Base-by-base conservation (phyloP, 2,113 vertebrate species). In the Lepus timidus region DNA sequence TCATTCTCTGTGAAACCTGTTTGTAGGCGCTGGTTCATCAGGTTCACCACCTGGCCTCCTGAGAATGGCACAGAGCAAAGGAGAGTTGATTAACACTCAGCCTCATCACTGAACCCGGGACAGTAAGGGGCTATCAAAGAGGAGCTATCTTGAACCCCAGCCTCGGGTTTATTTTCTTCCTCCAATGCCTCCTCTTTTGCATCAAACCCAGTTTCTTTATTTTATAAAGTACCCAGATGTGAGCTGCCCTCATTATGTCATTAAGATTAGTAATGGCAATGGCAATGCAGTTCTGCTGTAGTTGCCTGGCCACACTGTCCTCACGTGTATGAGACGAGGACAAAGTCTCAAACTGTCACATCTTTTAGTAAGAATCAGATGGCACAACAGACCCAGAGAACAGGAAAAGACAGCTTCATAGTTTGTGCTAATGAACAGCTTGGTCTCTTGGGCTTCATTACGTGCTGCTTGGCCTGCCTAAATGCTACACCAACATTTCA, bases 21-120 rank as follows among this genome's bases (percentile, higher is more conserved):
- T 98, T 99, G 99, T 78, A 99, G 96, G 64, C 99, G 98, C 90
- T 99, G 99, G 98, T 99, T 99, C 99, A 99, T 99, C 55, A 99
- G 98, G 97, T 99, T 99, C 78, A 99, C 99, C 75, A 99, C 99
- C 95, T 99, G 99, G 0, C 99, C 99, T 85, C 99, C 99, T 99
- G 95, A 25, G 39, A 95, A 29, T 31, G 64, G 27, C 44, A 4
- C 64, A 90, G 62, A 88, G 74, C 2, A 68, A 74, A 92, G 29
- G 1, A 3, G 1, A 94, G 39, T 22, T 36, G 62, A 91, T 71
- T 81, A 93, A 61, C 51, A 73, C 22, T 88, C 73, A 93, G 62
- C 62, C 23, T 52, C 10, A 0, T 93, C 78, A 80, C 27, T 91
- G n/a, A 81, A 25, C 14, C 33, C 58, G 31, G 25, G 27, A 82